Percentiles rank a stretch among this genome's conserved stretches.
Conservation (phyloP, 92 coral and sea anemone genomes). For the Epizoanthus ramosus region DNA sequence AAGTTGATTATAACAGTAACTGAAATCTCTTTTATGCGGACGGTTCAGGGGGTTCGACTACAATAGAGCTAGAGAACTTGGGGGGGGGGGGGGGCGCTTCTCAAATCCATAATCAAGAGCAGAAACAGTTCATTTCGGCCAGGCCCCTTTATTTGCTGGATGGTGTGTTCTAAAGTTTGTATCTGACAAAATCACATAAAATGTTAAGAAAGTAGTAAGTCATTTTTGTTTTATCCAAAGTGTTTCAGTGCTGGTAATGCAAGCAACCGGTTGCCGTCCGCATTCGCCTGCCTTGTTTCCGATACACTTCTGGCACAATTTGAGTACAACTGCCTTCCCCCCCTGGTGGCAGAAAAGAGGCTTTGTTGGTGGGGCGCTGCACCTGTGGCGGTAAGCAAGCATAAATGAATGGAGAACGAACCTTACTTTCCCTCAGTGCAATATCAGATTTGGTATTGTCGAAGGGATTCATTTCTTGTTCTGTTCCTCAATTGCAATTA, state of each 20-base stretch:
- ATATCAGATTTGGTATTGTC: not conserved
- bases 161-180: too few species aligned
- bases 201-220: not conserved
- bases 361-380: constrained; percentile 75
- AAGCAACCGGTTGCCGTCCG: constrained; percentile 35
- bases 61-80: too few species aligned
- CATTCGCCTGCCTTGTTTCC: constrained; percentile 57
- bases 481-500: too few species aligned
- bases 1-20: too few species aligned
- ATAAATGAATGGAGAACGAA: not conserved
- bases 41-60: too few species aligned
- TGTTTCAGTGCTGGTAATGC: constrained; percentile 39
- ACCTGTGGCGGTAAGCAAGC: constrained; percentile 62
- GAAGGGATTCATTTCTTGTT: too few species aligned
- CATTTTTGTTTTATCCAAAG: constrained; percentile 27
- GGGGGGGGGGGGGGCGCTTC: too few species aligned
- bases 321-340: constrained; percentile 35
- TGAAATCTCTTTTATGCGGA: too few species aligned
- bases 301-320: constrained; percentile 72
- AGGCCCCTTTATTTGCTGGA: too few species aligned
- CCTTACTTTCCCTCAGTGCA: not conserved
- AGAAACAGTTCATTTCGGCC: too few species aligned
- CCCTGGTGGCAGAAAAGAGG: constrained; percentile 65
- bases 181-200: not conserved
- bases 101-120: too few species aligned